Percentiles rank a stretch among this genome's conserved stretches.
Evolutionary conservation across 2,888 invertebrate species (phyloP).

Genomic region (Polia nebulosa): DNA sequence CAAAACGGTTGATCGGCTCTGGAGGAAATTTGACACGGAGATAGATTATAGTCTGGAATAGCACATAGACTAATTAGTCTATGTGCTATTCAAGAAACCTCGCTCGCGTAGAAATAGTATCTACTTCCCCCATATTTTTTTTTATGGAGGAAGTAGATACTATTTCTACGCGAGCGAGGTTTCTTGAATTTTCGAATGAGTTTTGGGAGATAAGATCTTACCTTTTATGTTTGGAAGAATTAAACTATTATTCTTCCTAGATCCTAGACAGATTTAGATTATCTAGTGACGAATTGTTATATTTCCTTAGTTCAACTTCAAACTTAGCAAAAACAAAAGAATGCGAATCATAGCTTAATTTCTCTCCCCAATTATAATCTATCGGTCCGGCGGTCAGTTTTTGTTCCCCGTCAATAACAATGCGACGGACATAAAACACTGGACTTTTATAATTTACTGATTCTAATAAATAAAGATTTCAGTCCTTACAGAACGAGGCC

Average conservation of each 20-base stretch:
- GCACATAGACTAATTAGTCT: too few relatives aligned
- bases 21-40: too few relatives aligned
- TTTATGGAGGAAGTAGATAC: too few relatives aligned
- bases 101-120: too few relatives aligned
- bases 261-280: not conserved
- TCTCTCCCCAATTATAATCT: conserved; percentile 62
- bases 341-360: conserved; percentile 65
- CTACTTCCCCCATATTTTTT: too few relatives aligned
- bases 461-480: conserved; percentile 91
- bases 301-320: not conserved
- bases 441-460: conserved; percentile 86
- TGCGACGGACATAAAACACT: conserved; percentile 83
- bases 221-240: not conserved
- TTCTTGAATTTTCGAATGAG: not conserved
- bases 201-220: not conserved
- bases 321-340: conserved; percentile 24
- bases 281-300: not conserved
- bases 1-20: too few relatives aligned
- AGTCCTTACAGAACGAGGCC: conserved; percentile 79
- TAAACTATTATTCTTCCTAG: not conserved
- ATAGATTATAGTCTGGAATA: too few relatives aligned
- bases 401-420: conserved; percentile 79
- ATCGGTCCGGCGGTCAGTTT: conserved; percentile 66
- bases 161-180: too few relatives aligned
- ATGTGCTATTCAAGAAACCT: too few relatives aligned